Base-by-base conservation (phyloP, 1,140 invertebrate genomes). In the Leptoteleia sp. region DNA sequence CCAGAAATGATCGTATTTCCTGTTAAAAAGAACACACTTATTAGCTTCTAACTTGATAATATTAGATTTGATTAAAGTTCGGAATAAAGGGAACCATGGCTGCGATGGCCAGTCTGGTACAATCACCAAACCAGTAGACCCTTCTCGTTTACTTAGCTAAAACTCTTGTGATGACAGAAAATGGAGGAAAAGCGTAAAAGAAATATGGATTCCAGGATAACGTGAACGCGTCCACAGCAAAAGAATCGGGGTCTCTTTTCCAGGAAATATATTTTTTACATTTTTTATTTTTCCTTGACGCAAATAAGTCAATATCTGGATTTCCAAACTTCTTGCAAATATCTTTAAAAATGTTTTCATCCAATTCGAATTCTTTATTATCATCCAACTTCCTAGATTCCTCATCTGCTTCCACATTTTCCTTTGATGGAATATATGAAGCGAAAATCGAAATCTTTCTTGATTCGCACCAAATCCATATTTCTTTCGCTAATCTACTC, bases 131-230 rank as follows among this genome's bases (percentile, higher is more conserved):
- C 68, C 68, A 3, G 3, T 11, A 0, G 68, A 11, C 5, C 29
- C 47, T 8, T 72, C 68, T 1, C 11, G 12, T 25, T 38, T 72
- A 25, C 27, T 67, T 67, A 5, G 1, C 19, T 16, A 54, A 47
- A 15, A 37, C n/a, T 37, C 8, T 55, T 9, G 42, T 5, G 1
- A 73, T 27, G 0, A 64, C 11, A 7, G 47, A 25, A n/a, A 72
- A 72, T 22, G 68, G 68, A 2, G 55, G 68, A 72, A 55, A 72
- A 31, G 48, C 57, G 9, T 73, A 73, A n/a, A 64, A 73, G 22
- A 64, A 73, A 15, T 40, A 47, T 38, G 19, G 4, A 5, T 33
- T 31, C 70, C 70, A 64, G 0, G 31, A 48, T 6, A 73, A 12
- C 0, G 70, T 64, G 12, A 73, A 73, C 0, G 55, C 54, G 27